A percentile compares a stretch with the other conserved stretches of the same genome.
Conservation (phyloP, 2,113 vertebrate species). For the Barbus barbus region DNA sequence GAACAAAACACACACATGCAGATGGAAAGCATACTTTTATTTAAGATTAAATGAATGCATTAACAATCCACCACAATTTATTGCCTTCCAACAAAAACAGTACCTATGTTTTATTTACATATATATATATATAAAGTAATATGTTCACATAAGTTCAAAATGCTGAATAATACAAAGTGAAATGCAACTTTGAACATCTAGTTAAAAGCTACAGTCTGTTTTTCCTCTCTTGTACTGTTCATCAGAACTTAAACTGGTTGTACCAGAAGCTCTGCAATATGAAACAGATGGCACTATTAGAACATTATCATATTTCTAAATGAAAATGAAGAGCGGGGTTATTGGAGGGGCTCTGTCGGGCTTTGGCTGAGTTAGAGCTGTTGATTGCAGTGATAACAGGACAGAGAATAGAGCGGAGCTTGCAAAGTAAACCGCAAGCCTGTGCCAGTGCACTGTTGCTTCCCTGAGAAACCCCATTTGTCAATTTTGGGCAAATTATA, state of each 20-base stretch:
- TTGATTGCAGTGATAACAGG: slow-evolving; percentile 42
- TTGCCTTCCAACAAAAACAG: background rate
- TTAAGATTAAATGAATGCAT: background rate
- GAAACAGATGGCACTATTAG: slow-evolving; percentile 47
- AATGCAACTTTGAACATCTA: background rate
- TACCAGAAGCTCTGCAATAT: slow-evolving; percentile 43
- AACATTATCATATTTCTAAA: slow-evolving; percentile 46
- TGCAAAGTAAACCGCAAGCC: slow-evolving; percentile 15
- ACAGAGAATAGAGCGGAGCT: slow-evolving; percentile 24
- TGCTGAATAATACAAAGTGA: background rate
- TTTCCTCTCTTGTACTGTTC: background rate
- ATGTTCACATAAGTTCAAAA: background rate
- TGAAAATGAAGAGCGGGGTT: slow-evolving; percentile 21
- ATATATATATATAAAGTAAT: background rate
- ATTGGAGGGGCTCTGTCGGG: slow-evolving; percentile 26
- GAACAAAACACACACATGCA: background rate
- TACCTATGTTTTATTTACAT: background rate
- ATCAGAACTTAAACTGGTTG: slow-evolving; percentile 35
- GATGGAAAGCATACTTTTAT: background rate
- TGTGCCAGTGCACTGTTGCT: background rate
- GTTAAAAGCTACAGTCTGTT: slow-evolving; percentile 19
- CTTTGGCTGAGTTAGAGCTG: slow-evolving; percentile 33
- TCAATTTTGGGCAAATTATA: background rate
- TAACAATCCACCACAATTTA: background rate
- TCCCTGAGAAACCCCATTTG: slow-evolving; percentile 1